Conservation (phyloP, 2,113 vertebrate species). For the Chaetodon auriga region DNA sequence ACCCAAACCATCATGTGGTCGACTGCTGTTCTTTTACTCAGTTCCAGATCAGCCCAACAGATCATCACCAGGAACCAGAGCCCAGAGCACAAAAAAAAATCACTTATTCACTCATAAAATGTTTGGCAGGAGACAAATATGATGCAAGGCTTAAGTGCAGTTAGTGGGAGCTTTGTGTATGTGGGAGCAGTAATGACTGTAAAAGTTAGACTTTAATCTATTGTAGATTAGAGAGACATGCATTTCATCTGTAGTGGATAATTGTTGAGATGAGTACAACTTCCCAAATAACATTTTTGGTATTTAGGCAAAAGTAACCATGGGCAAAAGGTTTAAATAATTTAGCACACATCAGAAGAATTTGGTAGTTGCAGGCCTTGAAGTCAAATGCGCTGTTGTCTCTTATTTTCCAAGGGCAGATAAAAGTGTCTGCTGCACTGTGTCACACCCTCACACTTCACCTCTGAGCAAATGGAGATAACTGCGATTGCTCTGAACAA, state of each 20-base stretch:
- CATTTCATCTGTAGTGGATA: not conserved
- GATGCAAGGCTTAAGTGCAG: not conserved
- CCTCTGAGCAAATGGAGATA: not conserved
- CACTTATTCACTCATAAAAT: not conserved
- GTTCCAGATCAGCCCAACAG: constrained; percentile 37
- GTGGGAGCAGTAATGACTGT: not conserved
- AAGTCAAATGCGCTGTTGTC: not conserved
- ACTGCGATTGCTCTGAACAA: not conserved
- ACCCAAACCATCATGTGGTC: constrained; percentile 66
- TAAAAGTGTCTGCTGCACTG: not conserved
- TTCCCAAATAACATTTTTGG: not conserved
- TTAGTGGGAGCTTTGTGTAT: not conserved
- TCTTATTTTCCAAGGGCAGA: not conserved
- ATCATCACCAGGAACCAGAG: constrained; percentile 39
- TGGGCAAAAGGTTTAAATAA: not conserved
- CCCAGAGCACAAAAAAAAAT: not conserved
- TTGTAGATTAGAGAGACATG: not conserved
- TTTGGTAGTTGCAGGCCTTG: not conserved
- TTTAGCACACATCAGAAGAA: constrained; percentile 4
- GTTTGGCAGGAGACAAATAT: not conserved
- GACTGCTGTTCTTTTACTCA: constrained; percentile 35
- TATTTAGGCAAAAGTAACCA: not conserved
- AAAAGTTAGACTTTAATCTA: not conserved
- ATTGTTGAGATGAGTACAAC: not conserved
- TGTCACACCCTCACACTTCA: not conserved